Evolutionary conservation across 2,888 invertebrate genomes (phyloP).

Genomic region (Amaurobius ferox): DNA sequence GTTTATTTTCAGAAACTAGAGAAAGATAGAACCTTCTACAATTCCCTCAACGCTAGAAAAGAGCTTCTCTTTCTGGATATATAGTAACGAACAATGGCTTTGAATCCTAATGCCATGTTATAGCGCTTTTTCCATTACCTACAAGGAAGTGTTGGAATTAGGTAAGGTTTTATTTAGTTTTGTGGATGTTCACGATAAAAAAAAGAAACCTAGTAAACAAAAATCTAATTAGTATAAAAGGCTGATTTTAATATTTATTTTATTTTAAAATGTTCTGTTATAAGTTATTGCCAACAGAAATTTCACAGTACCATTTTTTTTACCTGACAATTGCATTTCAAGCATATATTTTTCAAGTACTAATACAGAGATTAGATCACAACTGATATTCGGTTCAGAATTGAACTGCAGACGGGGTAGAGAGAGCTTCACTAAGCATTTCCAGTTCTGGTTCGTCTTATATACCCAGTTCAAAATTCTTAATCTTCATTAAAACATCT

Average conservation of each 20-base stretch:
- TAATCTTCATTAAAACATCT: too few species aligned
- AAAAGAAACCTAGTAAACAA: background rate
- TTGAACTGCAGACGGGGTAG: too few species aligned
- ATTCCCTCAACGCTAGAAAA: conserved; percentile 65
- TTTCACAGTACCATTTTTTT: background rate
- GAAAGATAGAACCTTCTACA: conserved; percentile 31
- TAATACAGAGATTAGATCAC: too few species aligned
- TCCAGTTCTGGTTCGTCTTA: too few species aligned
- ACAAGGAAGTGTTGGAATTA: conserved; percentile 55
- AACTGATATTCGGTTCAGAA: too few species aligned
- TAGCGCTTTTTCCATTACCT: conserved; percentile 19
- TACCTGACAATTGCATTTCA: too few species aligned
- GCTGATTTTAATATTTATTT: background rate
- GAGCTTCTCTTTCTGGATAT: conserved; percentile 60
- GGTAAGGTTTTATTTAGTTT: background rate
- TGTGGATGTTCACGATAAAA: background rate
- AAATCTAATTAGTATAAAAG: background rate
- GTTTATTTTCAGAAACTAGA: conserved; percentile 44
- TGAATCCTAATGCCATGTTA: conserved; percentile 66
- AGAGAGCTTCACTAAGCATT: too few species aligned
- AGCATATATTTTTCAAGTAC: too few species aligned
- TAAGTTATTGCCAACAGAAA: background rate
- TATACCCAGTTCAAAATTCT: too few species aligned
- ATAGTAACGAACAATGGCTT: conserved; percentile 55
- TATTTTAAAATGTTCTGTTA: background rate